Conservation (phyloP, 1,140 invertebrate species). For the Zaprionus lachaisei region DNA sequence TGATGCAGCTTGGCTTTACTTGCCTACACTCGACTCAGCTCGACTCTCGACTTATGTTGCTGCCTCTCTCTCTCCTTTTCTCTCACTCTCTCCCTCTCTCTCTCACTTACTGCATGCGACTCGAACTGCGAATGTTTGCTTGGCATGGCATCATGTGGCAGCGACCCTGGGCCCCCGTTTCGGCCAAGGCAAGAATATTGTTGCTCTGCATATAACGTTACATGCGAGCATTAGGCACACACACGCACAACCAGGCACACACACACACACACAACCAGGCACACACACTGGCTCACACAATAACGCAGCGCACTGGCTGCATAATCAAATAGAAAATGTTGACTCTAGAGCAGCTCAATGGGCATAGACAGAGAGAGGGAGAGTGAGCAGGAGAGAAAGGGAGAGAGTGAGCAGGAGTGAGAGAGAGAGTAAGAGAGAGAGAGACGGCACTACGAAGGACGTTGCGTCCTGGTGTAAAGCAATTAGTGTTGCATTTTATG, state of each 20-base stretch:
- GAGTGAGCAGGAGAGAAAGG: too few species aligned
- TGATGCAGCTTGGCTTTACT: constrained; percentile 36
- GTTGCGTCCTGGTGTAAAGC: constrained; percentile 64
- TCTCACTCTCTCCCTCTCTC: background rate
- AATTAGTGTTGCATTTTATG: constrained; percentile 83
- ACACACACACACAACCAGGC: constrained; percentile 4
- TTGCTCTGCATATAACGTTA: constrained; percentile 73
- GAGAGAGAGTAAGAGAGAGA: background rate
- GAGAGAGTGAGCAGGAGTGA: background rate
- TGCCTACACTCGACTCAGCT: constrained; percentile 32
- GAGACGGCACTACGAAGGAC: background rate
- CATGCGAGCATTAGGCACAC: constrained; percentile 63
- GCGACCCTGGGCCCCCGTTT: background rate
- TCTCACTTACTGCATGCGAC: constrained; percentile 16
- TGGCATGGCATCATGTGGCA: constrained; percentile 58
- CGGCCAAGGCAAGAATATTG: constrained; percentile 58
- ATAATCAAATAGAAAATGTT: constrained; percentile 78
- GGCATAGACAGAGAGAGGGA: constrained; percentile 1
- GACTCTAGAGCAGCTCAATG: constrained; percentile 34
- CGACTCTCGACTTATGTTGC: constrained; percentile 15
- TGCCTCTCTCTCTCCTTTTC: background rate
- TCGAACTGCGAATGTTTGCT: constrained; percentile 57
- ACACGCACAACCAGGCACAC: constrained; percentile 32
- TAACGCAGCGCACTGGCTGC: constrained; percentile 57
- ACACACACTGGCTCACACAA: background rate